Base-by-base conservation (phyloP, 2,113 vertebrate genomes). In the Anthoscopus minutus region DNA sequence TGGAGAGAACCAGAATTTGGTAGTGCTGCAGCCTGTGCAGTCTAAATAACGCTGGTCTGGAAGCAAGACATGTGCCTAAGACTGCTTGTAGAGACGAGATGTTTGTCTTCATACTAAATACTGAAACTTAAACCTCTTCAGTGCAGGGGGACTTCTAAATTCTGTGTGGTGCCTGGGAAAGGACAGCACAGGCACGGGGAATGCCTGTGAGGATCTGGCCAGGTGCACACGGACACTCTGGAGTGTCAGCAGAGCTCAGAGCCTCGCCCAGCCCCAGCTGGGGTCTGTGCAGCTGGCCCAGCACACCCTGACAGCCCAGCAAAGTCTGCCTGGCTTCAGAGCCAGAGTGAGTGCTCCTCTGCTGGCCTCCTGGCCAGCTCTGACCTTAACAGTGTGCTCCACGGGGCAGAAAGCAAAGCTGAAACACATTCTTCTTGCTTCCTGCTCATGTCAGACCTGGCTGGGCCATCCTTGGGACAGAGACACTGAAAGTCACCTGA, bases 191-290 rank as follows among this genome's bases (percentile, higher is more conserved):
- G 35, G 6, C 3, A 0, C 9, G 17, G 13, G 69, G 9, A 66
- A 50, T 7, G 15, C 8, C 2, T 1, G 11, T 12, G 37, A 24
- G 2, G 28, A 3, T 20, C 6, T 48, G 61, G 24, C 14, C 18
- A 8, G 9, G 35, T 0, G 14, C 51, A 13, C 0, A 0, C 9
- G 56, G 54, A 8, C 3, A 0, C 8, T 24, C 1, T 40, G 28
- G 37, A 57, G 37, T 1, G 4, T 37, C 37, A 45, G 37, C 6
- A 81, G 28, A 48, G 16, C 57, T 65, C 0, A 0, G 53, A 56
- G 24, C 15, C 80, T 25, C 7, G 20, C 7, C 14, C 65, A 64
- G 53, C 65, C 24, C 51, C 51, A 45, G 25, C 17, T 71, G 35
- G 17, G 57, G 27, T 9, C 42, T 50, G 13, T 82, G 76, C n/a